A percentile compares a stretch with the other conserved stretches of the same genome.
Evolutionary conservation across 2,113 vertebrate species (phyloP).

Genomic region (Coracopsis vasa): DNA sequence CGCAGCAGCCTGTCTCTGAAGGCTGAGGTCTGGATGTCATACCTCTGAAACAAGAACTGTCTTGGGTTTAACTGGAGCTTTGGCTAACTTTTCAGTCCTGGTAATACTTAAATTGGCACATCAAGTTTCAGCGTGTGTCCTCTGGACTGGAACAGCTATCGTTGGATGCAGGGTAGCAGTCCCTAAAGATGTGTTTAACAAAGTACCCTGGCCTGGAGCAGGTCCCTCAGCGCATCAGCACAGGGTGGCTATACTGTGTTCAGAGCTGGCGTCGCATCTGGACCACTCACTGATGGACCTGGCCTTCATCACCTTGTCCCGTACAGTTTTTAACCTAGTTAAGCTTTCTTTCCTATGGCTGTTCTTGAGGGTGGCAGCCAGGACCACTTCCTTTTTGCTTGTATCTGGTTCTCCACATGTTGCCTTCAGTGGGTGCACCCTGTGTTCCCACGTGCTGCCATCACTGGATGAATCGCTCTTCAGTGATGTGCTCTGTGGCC

Average conservation of each 20-base stretch:
- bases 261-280: accelerated
- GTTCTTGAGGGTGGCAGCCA: background rate
- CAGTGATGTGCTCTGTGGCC: accelerated
- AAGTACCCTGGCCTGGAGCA: background rate
- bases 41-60: background rate
- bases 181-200: background rate
- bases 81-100: background rate
- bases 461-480: background rate
- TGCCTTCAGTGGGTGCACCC: background rate
- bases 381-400: background rate
- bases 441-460: background rate
- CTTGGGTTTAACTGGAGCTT: background rate
- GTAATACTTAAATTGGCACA: background rate
- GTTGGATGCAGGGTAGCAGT: background rate
- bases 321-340: background rate
- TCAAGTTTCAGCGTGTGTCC: background rate
- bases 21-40: background rate
- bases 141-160: background rate
- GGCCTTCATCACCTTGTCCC: background rate
- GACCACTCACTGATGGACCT: background rate
- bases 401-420: background rate
- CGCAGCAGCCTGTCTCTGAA: background rate
- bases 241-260: accelerated
- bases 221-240: accelerated
- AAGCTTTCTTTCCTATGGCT: background rate